Evolutionary conservation across 2,888 invertebrate genomes (phyloP).

Genomic region (Lochmaea capreae): DNA sequence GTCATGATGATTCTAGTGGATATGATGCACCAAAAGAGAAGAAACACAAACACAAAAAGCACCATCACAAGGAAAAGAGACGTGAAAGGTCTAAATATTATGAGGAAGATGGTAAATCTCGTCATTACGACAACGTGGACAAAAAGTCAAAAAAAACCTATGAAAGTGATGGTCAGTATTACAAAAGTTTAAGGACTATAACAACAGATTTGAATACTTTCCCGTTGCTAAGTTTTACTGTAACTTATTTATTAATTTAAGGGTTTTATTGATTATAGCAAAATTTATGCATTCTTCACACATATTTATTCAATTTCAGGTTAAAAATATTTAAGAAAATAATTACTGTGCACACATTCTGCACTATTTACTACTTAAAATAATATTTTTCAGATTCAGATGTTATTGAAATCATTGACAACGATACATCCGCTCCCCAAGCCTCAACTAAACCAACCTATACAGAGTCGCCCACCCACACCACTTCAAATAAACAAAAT

Average conservation of each 20-base stretch:
- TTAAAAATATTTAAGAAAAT: neutral
- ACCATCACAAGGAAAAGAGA: constrained; percentile 65
- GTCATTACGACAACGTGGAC: constrained; percentile 31
- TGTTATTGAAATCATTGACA: constrained; percentile 59
- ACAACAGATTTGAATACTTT: neutral
- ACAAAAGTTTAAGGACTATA: neutral
- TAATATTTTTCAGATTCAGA: constrained; percentile 56
- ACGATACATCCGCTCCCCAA: constrained; percentile 55
- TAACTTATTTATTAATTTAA: too few relatives aligned
- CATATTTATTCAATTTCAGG: neutral
- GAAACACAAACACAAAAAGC: constrained; percentile 69
- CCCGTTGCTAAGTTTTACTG: neutral
- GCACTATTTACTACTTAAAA: neutral
- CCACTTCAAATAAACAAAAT: constrained; percentile 51
- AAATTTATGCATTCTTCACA: too few relatives aligned
- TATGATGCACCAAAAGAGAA: constrained; percentile 67
- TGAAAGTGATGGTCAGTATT: constrained; percentile 71
- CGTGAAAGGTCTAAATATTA: constrained; percentile 57
- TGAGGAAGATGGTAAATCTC: constrained; percentile 30
- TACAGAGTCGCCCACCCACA: neutral
- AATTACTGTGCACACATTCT: neutral
- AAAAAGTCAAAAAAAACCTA: constrained; percentile 56
- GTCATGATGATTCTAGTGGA: constrained; percentile 69
- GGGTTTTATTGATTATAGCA: too few relatives aligned
- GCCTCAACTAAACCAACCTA: constrained; percentile 51